Base-by-base conservation (phyloP, 2,888 invertebrate species). In the Cantharis rustica region DNA sequence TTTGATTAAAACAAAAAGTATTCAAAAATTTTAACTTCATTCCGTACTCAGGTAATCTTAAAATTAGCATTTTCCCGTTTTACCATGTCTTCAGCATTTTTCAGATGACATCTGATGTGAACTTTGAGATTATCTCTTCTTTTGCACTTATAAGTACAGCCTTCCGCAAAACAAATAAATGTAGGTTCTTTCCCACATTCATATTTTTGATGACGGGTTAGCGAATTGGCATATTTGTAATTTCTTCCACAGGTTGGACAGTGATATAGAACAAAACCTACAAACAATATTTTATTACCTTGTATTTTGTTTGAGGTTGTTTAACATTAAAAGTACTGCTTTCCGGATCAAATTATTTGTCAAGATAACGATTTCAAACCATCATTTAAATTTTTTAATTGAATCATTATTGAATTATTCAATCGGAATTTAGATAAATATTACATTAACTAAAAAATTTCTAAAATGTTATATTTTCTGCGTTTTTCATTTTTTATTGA, bases 101-200 rank as follows among this genome's bases (percentile, higher is more conserved):
- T 66, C 15, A 66, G 17, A 23, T 66, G 64, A 11, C 64, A 66
- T 66, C 64, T 17, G n/a, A 66, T 66, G 23, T 72, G 72, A 15
- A 27, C 27, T 64, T 71, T 75, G 5, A 75, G 71, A 61, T 71
- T 66, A 31, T 17, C 23, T 20, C 61, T 75, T 16, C 75, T 71
- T 71, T 75, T 75, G 17, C 71, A 72, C 16, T 61, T 72, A 66
- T 61, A 66, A 31, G 27, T 16, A 62, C 72, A 72, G 27, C 27
- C 71, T 27, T 71, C 27, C n/a, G 64, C 20, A 16, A 63, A 63
- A 73, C 73, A 73, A 15, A 61, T 27, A 23, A 84, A 85, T 71
- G 80, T 89, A 0, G 91, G 91, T 79, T 88, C 88, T 74, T 90
- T 89, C 72, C 92, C 91, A 81, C 92, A 92, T 81, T 92, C 91